Evolutionary conservation across 2,113 vertebrate genomes (phyloP).

Genomic region (Lepidothrix coronata): DNA sequence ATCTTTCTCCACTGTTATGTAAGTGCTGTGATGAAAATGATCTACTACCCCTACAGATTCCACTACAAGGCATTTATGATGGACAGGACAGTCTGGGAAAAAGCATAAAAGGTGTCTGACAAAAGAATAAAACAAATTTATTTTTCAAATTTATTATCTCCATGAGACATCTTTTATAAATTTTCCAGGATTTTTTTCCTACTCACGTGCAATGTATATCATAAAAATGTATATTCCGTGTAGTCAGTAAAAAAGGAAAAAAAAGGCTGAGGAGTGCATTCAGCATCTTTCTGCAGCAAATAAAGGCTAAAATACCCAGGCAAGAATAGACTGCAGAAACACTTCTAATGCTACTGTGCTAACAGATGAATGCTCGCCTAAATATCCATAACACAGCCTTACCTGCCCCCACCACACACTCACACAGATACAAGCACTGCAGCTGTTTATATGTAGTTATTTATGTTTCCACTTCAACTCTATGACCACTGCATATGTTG

Average conservation of each 20-base stretch:
- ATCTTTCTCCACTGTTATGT: neutral
- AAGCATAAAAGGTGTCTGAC: neutral
- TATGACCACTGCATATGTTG: neutral
- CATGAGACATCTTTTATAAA: neutral
- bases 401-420: neutral
- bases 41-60: neutral
- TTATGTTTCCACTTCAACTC: neutral
- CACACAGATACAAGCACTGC: neutral
- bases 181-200: neutral
- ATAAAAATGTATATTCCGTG: neutral
- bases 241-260: neutral
- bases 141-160: neutral
- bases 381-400: neutral
- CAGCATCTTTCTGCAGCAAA: neutral
- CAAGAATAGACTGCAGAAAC: neutral
- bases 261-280: neutral
- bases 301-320: neutral
- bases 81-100: neutral
- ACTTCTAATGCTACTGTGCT: neutral
- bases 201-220: neutral
- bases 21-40: neutral
- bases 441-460: neutral
- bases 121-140: neutral
- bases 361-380: neutral
- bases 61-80: neutral